Evolutionary conservation across 2,797 vertebrate species (phyloP).

Genomic region (Mycteria americana): DNA sequence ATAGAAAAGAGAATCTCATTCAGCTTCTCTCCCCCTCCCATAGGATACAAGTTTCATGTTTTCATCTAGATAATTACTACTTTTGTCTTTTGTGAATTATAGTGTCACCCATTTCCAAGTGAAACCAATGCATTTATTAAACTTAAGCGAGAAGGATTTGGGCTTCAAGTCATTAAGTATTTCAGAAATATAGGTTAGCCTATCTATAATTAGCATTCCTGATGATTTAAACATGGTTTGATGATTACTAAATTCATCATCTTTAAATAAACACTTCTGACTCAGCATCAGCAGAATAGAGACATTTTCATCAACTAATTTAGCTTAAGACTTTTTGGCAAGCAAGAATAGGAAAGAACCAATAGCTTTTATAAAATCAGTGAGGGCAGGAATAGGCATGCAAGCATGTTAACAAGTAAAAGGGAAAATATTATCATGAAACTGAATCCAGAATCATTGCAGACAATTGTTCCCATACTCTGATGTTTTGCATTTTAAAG

Average conservation of each 20-base stretch:
- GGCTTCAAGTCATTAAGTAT: constrained; percentile 1
- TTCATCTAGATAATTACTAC: not conserved
- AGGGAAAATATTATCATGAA: constrained; percentile 38
- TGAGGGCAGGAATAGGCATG: constrained; percentile 51
- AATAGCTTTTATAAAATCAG: constrained; percentile 5
- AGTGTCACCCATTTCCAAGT: not conserved
- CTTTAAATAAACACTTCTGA: constrained; percentile 59
- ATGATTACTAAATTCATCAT: constrained; percentile 58
- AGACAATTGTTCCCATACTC: constrained; percentile 32
- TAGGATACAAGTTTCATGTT: not conserved
- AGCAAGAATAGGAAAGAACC: constrained; percentile 4
- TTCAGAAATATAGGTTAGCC: constrained; percentile 47
- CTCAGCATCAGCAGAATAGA: constrained; percentile 54
- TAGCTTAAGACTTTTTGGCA: constrained; percentile 49
- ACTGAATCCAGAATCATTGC: not conserved
- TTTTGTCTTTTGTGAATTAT: not conserved
- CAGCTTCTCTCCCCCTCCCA: not conserved
- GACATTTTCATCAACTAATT: constrained; percentile 58
- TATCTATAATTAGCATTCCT: constrained; percentile 47
- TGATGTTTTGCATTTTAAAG: not conserved
- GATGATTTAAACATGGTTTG: constrained; percentile 47
- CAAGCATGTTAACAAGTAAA: constrained; percentile 4
- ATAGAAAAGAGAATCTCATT: not conserved
- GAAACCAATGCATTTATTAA: constrained; percentile 24
- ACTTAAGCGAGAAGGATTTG: not conserved